Percentiles rank a stretch among this genome's conserved stretches.
Evolutionary conservation across 2,113 vertebrate species (phyloP).

Genomic region (pig (Sus scrofa)): DNA sequence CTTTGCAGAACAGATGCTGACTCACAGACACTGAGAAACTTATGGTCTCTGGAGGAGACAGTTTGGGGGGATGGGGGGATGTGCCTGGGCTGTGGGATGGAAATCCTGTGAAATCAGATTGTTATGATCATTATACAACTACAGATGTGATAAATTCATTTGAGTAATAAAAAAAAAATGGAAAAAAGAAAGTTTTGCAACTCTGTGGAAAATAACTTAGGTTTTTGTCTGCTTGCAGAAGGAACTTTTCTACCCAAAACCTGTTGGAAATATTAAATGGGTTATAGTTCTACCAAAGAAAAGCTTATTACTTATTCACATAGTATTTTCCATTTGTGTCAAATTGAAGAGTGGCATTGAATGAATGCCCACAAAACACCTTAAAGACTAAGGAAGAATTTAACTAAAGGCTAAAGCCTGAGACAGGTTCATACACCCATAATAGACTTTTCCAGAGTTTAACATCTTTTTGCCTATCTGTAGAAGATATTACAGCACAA

Average conservation of each 20-base stretch:
- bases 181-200: constrained; percentile 77
- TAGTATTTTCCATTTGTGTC: constrained; percentile 82
- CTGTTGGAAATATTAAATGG: not conserved
- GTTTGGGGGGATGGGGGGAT: too few species aligned
- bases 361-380: constrained; percentile 83
- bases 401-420: constrained; percentile 92
- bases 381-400: constrained; percentile 94
- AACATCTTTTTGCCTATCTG: constrained; percentile 89
- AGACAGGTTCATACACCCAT: constrained; percentile 94
- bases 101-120: too few species aligned
- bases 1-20: too few species aligned
- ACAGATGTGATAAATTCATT: too few species aligned
- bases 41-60: too few species aligned
- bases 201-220: constrained; percentile 58
- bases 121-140: too few species aligned
- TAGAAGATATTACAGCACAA: constrained; percentile 88
- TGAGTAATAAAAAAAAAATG: too few species aligned
- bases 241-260: not conserved
- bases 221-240: not conserved
- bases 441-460: constrained; percentile 92
- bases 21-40: too few species aligned
- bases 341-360: constrained; percentile 80
- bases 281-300: not conserved
- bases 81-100: too few species aligned
- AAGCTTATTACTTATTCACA: not conserved